Conservation (phyloP, 2,113 vertebrate genomes). For the Heterotilapia buettikoferi region DNA sequence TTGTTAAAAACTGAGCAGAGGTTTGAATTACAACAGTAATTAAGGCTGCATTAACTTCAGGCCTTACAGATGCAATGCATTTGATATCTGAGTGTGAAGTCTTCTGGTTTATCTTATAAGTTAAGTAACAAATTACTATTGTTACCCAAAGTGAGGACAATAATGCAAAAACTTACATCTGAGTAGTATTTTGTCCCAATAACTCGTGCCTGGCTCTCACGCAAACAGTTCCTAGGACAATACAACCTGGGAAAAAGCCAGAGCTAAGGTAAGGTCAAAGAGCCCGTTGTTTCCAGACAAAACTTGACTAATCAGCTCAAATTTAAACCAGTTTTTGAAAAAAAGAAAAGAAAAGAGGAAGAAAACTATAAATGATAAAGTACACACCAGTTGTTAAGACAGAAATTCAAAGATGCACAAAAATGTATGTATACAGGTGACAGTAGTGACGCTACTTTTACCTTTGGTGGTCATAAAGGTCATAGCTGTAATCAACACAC, state of each 20-base stretch:
- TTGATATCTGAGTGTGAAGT: background rate
- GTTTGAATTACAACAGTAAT: background rate
- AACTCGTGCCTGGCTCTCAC: conserved; percentile 78
- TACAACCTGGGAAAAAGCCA: conserved; percentile 75
- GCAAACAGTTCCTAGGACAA: conserved; percentile 88
- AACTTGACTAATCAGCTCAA: background rate
- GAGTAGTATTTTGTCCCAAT: conserved; percentile 86
- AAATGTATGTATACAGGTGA: background rate
- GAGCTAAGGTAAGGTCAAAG: background rate
- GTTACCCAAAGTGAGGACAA: background rate
- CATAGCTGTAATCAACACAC: background rate
- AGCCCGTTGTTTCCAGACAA: background rate
- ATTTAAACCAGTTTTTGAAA: background rate
- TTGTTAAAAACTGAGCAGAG: background rate
- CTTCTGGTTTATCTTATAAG: background rate
- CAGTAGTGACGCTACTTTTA: background rate
- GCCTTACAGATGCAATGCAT: background rate
- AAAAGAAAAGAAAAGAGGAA: background rate
- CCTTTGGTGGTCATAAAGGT: background rate
- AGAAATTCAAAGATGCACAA: background rate
- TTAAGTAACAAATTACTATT: background rate
- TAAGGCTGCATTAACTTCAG: background rate
- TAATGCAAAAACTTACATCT: conserved; percentile 80
- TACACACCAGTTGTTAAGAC: background rate
- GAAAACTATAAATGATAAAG: background rate